Percentiles rank a stretch among this genome's conserved stretches.
Conservation (phyloP, 2,797 vertebrate species). For the Philypnodon macrostomus region DNA sequence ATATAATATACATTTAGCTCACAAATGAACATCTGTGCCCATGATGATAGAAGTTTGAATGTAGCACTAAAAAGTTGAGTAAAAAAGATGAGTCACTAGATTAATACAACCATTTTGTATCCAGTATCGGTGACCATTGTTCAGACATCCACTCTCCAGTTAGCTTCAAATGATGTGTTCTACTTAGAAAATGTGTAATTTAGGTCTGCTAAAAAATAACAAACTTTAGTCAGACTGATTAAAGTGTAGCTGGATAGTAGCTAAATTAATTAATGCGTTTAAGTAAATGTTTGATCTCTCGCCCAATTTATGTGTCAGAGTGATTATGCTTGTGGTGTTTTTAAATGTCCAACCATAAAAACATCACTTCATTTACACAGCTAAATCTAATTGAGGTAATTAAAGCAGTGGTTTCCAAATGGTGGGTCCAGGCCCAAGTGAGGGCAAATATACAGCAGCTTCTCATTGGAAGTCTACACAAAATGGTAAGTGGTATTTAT, state of each 20-base stretch:
- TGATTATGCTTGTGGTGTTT: neutral
- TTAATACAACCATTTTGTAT: conserved; percentile 15
- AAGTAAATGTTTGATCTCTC: neutral
- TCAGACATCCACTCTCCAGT: neutral
- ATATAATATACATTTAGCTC: neutral
- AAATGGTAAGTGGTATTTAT: too few species aligned
- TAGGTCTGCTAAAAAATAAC: conserved; percentile 9
- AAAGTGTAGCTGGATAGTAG: neutral
- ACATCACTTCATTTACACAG: conserved; percentile 5
- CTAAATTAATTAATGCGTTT: conserved; percentile 10
- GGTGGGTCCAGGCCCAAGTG: neutral
- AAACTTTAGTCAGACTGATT: neutral
- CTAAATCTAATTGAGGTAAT: conserved; percentile 15
- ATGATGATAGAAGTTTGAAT: conserved; percentile 22
- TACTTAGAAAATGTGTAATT: conserved; percentile 4
- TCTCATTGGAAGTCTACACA: too few species aligned
- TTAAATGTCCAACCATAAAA: conserved; percentile 4
- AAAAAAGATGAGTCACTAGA: conserved; percentile 21
- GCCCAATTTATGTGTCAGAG: neutral
- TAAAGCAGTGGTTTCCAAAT: neutral
- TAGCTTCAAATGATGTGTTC: conserved; percentile 9
- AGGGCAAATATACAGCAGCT: too few species aligned
- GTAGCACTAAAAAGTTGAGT: too few species aligned
- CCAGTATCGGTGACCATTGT: conserved; percentile 8
- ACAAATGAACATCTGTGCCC: conserved; percentile 9